phyloP scores from a whole-genome alignment of 1,140 invertebrate species.

The Drosophila arawakana region DNA sequence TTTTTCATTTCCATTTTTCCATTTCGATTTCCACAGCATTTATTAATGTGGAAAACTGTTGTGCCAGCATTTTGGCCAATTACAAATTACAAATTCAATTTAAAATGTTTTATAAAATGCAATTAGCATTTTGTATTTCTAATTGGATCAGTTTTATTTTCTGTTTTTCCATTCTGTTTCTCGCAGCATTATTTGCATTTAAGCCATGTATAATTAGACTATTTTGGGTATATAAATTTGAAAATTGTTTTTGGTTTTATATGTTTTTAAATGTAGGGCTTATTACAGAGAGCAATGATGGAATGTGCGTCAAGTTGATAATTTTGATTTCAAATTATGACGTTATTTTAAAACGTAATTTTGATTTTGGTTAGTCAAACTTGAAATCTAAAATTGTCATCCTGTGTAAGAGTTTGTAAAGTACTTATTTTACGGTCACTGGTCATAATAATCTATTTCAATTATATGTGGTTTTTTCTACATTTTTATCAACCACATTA shows the following conservation, averaged over 20 bases:
- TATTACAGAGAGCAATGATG: too few relatives aligned
- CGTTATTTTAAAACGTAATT: too few relatives aligned
- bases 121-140: conserved; percentile 74
- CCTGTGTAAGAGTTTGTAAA: too few relatives aligned
- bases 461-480: not conserved
- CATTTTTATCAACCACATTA: conserved; percentile 2
- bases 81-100: conserved; percentile 78
- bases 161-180: conserved; percentile 7
- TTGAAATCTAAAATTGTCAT: too few relatives aligned
- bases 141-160: conserved; percentile 53
- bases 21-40: conserved; percentile 48
- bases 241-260: conserved; percentile 1
- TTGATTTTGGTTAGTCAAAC: too few relatives aligned
- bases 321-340: too few relatives aligned
- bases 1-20: conserved; percentile 14
- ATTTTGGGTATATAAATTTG: conserved; percentile 33
- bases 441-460: not conserved
- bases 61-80: conserved; percentile 59
- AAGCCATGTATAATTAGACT: conserved; percentile 59
- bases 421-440: not conserved
- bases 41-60: conserved; percentile 62
- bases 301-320: too few relatives aligned
- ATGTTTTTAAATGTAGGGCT: not conserved
- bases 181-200: conserved; percentile 39
- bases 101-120: conserved; percentile 70